phyloP scores from a whole-genome alignment of 2,888 invertebrate genomes.

The Adelphocoris suturalis region DNA sequence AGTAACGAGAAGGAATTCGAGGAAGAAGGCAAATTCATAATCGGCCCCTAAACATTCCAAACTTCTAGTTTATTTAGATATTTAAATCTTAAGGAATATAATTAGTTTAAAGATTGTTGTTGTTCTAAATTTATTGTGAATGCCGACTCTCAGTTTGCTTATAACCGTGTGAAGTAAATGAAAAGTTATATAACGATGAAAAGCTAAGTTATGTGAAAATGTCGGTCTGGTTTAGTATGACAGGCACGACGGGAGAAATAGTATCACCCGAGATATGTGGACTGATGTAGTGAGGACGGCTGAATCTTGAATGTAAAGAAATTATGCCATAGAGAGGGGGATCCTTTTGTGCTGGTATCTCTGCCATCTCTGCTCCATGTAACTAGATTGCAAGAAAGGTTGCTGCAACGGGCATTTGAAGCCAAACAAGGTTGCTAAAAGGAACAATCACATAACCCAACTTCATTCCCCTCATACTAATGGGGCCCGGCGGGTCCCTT shows the following conservation, averaged over 20 bases:
- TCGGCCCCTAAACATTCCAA: too few species aligned
- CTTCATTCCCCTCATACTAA: slow-evolving; percentile 37
- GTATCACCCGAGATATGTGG: slow-evolving; percentile 14
- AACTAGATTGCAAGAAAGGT: slow-evolving; percentile 27
- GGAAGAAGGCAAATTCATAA: too few species aligned
- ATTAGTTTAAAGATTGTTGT: too few species aligned
- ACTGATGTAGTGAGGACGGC: neutral
- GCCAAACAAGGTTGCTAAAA: slow-evolving; percentile 38
- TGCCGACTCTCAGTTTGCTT: too few species aligned
- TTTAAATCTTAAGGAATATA: too few species aligned
- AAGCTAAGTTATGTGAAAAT: too few species aligned
- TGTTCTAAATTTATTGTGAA: too few species aligned
- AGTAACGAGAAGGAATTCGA: too few species aligned
- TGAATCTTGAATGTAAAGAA: neutral
- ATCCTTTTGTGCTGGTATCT: slow-evolving; percentile 12
- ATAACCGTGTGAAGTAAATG: too few species aligned
- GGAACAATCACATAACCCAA: slow-evolving; percentile 39
- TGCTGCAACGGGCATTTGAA: slow-evolving; percentile 42
- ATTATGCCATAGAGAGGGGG: slow-evolving; percentile 29
- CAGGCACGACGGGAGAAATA: neutral
- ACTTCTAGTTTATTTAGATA: too few species aligned
- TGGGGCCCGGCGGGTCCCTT: neutral
- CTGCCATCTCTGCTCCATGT: slow-evolving; percentile 5
- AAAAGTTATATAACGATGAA: too few species aligned
- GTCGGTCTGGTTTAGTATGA: neutral